Conservation (phyloP, 2,113 vertebrate species). For the Phasianus colchicus region DNA sequence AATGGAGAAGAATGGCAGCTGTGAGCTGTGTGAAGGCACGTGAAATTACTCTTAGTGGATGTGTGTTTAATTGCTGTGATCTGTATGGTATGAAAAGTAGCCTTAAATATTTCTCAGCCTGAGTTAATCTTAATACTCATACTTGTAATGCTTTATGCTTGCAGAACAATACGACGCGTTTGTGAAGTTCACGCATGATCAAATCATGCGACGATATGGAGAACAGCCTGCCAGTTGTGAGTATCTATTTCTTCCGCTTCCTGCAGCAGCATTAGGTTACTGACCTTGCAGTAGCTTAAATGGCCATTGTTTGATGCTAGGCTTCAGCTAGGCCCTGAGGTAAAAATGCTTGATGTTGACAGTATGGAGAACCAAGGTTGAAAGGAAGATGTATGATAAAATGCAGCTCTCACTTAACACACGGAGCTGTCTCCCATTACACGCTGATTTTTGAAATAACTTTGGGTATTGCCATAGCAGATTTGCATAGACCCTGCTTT, state of each 20-base stretch:
- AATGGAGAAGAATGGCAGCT: neutral
- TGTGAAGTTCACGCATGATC: slow-evolving; percentile 99
- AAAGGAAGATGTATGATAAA: neutral
- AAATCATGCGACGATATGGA: slow-evolving; percentile 98
- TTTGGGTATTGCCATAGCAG: neutral
- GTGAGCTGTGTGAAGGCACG: neutral
- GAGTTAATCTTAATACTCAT: neutral
- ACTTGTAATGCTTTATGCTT: slow-evolving; percentile 28
- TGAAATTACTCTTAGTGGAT: neutral
- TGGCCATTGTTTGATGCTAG: neutral
- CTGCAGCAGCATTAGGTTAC: neutral
- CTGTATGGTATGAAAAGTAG: neutral
- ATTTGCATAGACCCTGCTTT: neutral
- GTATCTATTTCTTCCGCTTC: slow-evolving; percentile 68
- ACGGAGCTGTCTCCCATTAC: fast-evolving
- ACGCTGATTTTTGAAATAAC: neutral
- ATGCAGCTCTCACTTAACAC: neutral
- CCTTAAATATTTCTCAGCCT: neutral
- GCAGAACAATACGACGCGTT: slow-evolving; percentile 99
- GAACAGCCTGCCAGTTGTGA: slow-evolving; percentile 99
- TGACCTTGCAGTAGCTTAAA: neutral
- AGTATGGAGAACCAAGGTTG: neutral
- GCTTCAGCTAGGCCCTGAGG: neutral
- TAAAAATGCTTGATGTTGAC: neutral
- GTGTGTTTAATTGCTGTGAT: neutral